Percentiles rank a stretch among this genome's conserved stretches.
phyloP scores from a whole-genome alignment of 2,113 vertebrate species.

The Corythornis madagascariensis region DNA sequence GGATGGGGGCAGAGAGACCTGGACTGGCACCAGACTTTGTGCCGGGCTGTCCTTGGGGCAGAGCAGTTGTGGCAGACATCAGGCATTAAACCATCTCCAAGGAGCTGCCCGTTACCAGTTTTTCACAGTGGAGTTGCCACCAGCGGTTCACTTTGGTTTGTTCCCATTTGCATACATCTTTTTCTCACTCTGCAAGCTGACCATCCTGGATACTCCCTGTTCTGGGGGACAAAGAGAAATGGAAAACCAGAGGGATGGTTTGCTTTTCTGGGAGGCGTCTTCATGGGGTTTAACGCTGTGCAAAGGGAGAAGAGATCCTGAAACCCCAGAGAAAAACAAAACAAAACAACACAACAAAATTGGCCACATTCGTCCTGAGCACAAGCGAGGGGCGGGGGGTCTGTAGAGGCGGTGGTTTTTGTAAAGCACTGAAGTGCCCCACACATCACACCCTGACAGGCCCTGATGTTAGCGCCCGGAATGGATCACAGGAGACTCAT shows the following conservation, averaged over 20 bases:
- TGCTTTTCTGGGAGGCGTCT: neutral
- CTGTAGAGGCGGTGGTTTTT: conserved; percentile 82
- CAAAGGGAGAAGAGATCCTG: conserved; percentile 48
- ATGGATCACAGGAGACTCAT: conserved; percentile 91
- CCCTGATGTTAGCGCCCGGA: conserved; percentile 85
- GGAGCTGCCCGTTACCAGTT: neutral
- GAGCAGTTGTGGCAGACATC: neutral
- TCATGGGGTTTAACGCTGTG: neutral
- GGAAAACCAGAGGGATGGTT: neutral
- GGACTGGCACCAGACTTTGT: neutral
- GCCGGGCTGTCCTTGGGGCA: neutral
- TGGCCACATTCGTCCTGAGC: conserved; percentile 76
- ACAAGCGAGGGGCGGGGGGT: conserved; percentile 61
- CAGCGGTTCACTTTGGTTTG: rapidly evolving
- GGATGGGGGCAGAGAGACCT: neutral
- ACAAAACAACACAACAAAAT: conserved; percentile 41
- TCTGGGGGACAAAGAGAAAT: neutral
- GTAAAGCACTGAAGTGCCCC: conserved; percentile 82
- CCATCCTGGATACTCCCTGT: neutral
- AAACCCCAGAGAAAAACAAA: conserved; percentile 31
- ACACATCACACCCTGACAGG: conserved; percentile 86
- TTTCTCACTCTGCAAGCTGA: neutral
- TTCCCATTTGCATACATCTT: rapidly evolving
- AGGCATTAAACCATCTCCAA: rapidly evolving
- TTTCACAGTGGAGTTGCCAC: neutral